Conservation (phyloP, 2,888 invertebrate species). For the Aspidiotus rigidus region DNA sequence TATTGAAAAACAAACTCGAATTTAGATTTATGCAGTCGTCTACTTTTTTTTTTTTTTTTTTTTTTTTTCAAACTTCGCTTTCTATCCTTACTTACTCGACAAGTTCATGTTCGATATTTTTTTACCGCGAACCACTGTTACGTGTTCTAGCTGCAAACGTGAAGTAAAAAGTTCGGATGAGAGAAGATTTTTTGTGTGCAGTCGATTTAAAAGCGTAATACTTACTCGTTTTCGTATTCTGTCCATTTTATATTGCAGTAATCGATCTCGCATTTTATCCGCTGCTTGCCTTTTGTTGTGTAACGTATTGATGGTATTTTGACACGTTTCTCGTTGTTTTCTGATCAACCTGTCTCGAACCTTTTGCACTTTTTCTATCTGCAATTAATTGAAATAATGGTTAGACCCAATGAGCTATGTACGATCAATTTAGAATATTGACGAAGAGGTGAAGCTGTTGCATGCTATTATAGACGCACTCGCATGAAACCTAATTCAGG, state of each 20-base stretch:
- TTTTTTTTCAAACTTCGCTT: too few species aligned
- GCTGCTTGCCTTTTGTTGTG: neutral
- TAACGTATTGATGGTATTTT: neutral
- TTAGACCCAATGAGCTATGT: too few species aligned
- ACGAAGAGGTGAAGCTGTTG: too few species aligned
- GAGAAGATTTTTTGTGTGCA: neutral
- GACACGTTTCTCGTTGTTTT: neutral
- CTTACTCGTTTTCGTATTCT: conserved; percentile 16
- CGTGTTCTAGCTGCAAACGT: neutral
- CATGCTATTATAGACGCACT: too few species aligned
- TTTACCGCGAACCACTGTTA: neutral
- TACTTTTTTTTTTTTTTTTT: too few species aligned
- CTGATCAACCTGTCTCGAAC: neutral
- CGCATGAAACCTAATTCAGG: too few species aligned
- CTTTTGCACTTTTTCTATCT: conserved; percentile 9
- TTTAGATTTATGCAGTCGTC: too few species aligned
- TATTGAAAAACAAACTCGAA: too few species aligned
- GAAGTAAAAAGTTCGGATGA: neutral
- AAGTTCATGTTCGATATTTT: neutral
- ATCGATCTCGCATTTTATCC: conserved; percentile 4
- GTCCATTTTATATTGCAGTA: conserved; percentile 10
- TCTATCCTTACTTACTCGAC: too few species aligned
- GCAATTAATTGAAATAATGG: neutral
- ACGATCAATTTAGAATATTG: too few species aligned
- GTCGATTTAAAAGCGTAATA: neutral